Conservation (phyloP, 2,113 vertebrate genomes). For the Callopanchax toddi region DNA sequence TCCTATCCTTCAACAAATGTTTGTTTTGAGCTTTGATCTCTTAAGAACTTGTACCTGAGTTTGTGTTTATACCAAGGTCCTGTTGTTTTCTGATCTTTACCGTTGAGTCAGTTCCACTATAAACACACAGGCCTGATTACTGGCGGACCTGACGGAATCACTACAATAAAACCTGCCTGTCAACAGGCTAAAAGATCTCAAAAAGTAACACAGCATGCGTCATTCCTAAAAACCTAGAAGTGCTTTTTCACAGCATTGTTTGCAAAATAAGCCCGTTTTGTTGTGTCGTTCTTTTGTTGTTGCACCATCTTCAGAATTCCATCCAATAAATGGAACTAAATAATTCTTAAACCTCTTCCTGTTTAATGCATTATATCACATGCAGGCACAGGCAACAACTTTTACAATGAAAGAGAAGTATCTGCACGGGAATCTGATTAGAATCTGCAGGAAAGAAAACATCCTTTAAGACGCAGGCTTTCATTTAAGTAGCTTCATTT, state of each 20-base stretch:
- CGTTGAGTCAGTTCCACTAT: too few species aligned
- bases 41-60: conserved; percentile 7
- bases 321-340: too few species aligned
- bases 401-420: conserved; percentile 15
- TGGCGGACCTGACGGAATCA: too few species aligned
- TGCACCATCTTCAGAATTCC: too few species aligned
- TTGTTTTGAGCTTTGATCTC: background rate
- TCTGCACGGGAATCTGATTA: conserved; percentile 46
- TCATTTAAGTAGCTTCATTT: conserved; percentile 76
- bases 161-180: too few species aligned
- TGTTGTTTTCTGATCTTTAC: too few species aligned
- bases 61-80: conserved; percentile 32
- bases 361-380: background rate
- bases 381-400: conserved; percentile 13
- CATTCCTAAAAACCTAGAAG: too few species aligned
- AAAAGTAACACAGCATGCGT: conserved; percentile 10
- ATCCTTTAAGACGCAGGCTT: conserved; percentile 69
- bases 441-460: conserved; percentile 66
- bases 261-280: background rate
- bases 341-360: background rate
- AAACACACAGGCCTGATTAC: too few species aligned
- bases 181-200: too few species aligned
- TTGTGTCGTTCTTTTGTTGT: background rate
- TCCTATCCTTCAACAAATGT: background rate
- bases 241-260: conserved; percentile 1